Conservation (phyloP, 64 coral and sea anemone species). For the Platygyra sinensis region DNA sequence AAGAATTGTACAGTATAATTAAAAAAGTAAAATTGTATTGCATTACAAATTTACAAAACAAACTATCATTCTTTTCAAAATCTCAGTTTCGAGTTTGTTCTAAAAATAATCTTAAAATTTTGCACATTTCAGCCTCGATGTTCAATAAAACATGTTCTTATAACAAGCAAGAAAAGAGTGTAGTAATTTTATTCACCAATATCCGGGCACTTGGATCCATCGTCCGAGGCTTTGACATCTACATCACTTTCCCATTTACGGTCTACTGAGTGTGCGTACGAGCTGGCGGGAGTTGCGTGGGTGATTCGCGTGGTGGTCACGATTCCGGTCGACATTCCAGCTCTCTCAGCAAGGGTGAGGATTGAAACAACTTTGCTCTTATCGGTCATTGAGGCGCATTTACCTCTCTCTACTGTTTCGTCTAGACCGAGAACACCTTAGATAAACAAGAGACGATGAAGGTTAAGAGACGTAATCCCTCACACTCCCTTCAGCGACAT, state of each 20-base stretch:
- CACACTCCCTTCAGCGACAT: too few relatives aligned
- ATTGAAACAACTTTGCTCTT: constrained; percentile 79
- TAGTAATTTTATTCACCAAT: constrained; percentile 54
- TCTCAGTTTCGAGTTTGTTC: too few relatives aligned
- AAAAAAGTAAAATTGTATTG: too few relatives aligned
- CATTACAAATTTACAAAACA: too few relatives aligned
- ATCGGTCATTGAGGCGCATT: constrained; percentile 58
- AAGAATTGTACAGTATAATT: too few relatives aligned
- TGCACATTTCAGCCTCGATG: too few relatives aligned
- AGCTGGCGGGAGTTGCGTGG: constrained; percentile 78
- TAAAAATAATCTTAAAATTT: too few relatives aligned
- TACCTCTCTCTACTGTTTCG: background rate
- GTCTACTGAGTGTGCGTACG: constrained; percentile 61
- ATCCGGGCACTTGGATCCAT: constrained; percentile 72
- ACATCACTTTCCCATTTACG: constrained; percentile 75
- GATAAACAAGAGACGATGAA: background rate
- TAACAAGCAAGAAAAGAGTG: background rate
- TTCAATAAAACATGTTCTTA: too few relatives aligned
- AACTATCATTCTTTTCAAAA: too few relatives aligned
- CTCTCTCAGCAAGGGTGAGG: constrained; percentile 76
- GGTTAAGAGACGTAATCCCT: background rate
- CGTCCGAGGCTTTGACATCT: constrained; percentile 28
- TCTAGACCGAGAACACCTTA: constrained; percentile 72
- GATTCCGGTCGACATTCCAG: constrained; percentile 95
- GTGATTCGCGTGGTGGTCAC: constrained; percentile 86